Conservation (phyloP, 1,140 invertebrate species). For the Papilio polytes region DNA sequence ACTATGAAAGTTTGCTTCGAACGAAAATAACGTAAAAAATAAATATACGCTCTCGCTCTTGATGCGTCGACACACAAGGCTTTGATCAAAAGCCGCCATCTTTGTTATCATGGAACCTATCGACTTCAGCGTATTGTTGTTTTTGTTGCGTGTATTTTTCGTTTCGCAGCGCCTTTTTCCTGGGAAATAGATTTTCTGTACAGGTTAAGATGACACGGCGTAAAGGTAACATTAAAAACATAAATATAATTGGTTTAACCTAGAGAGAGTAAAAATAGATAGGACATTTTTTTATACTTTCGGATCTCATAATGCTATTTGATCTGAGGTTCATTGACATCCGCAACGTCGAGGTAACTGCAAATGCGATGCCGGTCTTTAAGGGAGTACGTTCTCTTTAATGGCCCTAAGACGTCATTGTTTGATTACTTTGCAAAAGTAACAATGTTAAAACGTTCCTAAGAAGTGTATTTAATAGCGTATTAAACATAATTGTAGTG, state of each 20-base stretch:
- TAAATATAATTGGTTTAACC: background rate
- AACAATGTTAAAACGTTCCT: too few relatives aligned
- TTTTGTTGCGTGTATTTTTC: conserved; percentile 35
- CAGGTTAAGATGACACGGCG: conserved; percentile 30
- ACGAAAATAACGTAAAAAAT: background rate
- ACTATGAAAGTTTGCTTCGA: background rate
- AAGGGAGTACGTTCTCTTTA: too few relatives aligned
- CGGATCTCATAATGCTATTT: too few relatives aligned
- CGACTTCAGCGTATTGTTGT: conserved; percentile 12
- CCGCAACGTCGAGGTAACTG: too few relatives aligned
- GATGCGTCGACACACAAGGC: background rate
- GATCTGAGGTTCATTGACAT: too few relatives aligned
- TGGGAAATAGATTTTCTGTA: conserved; percentile 8
- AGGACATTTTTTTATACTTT: too few relatives aligned
- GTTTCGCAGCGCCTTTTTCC: background rate
- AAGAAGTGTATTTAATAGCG: too few relatives aligned
- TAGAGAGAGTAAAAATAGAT: too few relatives aligned
- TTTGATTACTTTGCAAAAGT: too few relatives aligned
- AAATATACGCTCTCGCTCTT: background rate
- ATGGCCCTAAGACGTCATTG: too few relatives aligned
- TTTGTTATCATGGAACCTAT: conserved; percentile 35
- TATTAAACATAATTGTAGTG: too few relatives aligned
- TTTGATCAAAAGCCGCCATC: conserved; percentile 37
- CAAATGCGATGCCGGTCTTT: too few relatives aligned
- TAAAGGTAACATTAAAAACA: background rate